A percentile compares a stretch with the other conserved stretches of the same genome.
Conservation (phyloP, 2,888 invertebrate genomes). For the Amiota mariae region DNA sequence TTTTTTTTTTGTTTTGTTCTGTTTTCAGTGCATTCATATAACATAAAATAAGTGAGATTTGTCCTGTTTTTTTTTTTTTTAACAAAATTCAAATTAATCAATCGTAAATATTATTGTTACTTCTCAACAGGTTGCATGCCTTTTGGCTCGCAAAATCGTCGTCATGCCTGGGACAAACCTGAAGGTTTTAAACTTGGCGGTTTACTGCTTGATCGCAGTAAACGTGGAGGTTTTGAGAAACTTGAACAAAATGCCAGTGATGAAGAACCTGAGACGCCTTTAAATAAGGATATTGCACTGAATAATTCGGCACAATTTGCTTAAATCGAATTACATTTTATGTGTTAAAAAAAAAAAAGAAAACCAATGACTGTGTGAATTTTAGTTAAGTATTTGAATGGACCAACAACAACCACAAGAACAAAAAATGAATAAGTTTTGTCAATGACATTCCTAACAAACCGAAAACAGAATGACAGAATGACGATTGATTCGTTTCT, state of each 20-base stretch:
- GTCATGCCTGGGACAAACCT: conserved; percentile 75
- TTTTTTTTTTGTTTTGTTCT: conserved; percentile 1
- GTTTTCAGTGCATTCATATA: background rate
- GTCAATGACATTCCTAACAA: background rate
- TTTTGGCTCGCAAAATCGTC: conserved; percentile 70
- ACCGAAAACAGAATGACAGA: too few species aligned
- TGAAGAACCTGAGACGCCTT: conserved; percentile 77
- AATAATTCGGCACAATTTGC: conserved; percentile 56
- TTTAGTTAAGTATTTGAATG: background rate
- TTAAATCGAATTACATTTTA: conserved; percentile 37
- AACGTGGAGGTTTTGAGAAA: conserved; percentile 77
- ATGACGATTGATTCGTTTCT: too few species aligned
- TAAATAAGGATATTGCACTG: conserved; percentile 70
- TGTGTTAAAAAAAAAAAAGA: background rate
- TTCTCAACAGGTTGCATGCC: conserved; percentile 67
- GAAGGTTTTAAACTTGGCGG: conserved; percentile 79
- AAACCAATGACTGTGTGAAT: conserved; percentile 21
- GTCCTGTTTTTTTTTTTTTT: background rate
- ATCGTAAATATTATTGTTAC: background rate
- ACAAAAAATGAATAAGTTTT: too few species aligned
- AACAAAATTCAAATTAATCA: background rate
- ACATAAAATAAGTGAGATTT: background rate
- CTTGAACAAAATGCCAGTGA: conserved; percentile 81
- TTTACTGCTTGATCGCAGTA: conserved; percentile 75
- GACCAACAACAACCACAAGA: background rate